Conservation (phyloP, 2,888 invertebrate genomes). For the Ornithoptera alexandrae region DNA sequence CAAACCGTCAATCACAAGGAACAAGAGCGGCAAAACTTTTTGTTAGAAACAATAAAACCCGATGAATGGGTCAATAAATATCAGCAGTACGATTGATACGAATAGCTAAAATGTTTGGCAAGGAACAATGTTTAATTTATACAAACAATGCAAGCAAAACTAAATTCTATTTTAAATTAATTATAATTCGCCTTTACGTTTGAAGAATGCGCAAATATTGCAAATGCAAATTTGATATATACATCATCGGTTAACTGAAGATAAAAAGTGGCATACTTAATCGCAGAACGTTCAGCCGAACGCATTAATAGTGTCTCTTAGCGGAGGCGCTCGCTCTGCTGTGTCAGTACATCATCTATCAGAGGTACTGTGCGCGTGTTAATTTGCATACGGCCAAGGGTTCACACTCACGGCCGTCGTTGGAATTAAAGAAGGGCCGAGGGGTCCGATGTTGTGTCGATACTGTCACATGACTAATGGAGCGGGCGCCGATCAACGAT, state of each 20-base stretch:
- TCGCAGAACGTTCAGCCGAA: constrained; percentile 22
- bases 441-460: constrained; percentile 73
- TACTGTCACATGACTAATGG: constrained; percentile 80
- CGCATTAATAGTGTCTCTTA: constrained; percentile 29
- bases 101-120: constrained; percentile 22
- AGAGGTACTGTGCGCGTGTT: constrained; percentile 58
- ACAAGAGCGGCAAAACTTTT: neutral
- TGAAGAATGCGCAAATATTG: constrained; percentile 6
- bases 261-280: constrained; percentile 23
- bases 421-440: constrained; percentile 66
- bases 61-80: constrained; percentile 7
- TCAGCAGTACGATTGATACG: constrained; percentile 11
- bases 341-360: constrained; percentile 71
- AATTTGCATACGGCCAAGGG: constrained; percentile 65
- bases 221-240: constrained; percentile 15
- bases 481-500: constrained; percentile 77
- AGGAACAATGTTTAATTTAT: constrained; percentile 16
- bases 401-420: constrained; percentile 60
- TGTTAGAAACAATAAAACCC: neutral
- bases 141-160: constrained; percentile 3
- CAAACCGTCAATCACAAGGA: neutral
- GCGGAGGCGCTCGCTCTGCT: constrained; percentile 8
- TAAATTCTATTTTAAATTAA: constrained; percentile 1
- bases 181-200: constrained; percentile 5
- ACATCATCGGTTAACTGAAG: constrained; percentile 14